phyloP scores from a whole-genome alignment of 2,797 vertebrate genomes.

The Artibeus jamaicensis region DNA sequence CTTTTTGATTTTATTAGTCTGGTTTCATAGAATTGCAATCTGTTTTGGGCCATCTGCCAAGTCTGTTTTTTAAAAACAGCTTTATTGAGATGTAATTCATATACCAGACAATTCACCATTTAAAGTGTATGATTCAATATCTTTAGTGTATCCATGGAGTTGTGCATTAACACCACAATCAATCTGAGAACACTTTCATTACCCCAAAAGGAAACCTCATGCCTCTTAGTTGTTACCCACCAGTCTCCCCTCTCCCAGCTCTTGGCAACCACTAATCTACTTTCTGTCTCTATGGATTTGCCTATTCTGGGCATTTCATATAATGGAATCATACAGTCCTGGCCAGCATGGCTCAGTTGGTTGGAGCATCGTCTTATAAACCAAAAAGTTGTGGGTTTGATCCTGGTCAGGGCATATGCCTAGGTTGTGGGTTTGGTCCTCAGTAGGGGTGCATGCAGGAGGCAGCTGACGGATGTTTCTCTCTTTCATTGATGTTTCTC shows the following conservation, averaged over 20 bases:
- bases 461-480: neutral
- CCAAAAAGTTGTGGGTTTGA: neutral
- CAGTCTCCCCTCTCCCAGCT: too few species aligned
- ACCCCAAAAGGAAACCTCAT: neutral
- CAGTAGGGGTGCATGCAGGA: neutral
- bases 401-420: neutral
- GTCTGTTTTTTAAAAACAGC: neutral
- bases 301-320: neutral
- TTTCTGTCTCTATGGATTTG: neutral
- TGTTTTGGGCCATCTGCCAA: neutral
- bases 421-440: neutral
- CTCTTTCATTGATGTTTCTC: too few species aligned
- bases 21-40: neutral
- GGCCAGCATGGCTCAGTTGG: neutral
- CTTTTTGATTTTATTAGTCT: neutral
- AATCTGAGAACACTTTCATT: neutral
- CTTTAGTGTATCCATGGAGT: neutral
- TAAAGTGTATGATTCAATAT: neutral
- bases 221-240: neutral
- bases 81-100: neutral
- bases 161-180: neutral
- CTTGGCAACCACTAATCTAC: neutral
- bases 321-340: neutral
- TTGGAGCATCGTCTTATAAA: neutral
- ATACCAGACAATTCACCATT: neutral